A percentile compares a stretch with the other conserved stretches of the same genome.
Evolutionary conservation across 2,888 invertebrate genomes (phyloP).

Genomic region (Limnephilus marmoratus): DNA sequence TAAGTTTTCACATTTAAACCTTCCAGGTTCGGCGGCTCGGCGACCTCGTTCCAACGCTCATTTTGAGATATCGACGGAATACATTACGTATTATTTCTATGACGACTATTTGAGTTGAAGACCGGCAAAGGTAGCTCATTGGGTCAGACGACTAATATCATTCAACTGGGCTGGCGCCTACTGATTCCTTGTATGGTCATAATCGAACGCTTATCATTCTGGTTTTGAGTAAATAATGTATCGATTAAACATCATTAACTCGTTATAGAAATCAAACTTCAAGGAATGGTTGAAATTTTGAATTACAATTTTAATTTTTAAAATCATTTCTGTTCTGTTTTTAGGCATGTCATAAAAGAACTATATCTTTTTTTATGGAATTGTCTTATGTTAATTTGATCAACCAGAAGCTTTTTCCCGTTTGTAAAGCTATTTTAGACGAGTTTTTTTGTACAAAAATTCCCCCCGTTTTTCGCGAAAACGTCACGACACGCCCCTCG

Average conservation of each 20-base stretch:
- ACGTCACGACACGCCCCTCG: neutral
- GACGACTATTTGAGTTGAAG: neutral
- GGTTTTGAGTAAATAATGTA: neutral
- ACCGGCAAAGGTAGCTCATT: neutral
- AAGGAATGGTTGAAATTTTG: neutral
- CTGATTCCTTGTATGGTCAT: neutral
- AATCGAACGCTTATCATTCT: neutral
- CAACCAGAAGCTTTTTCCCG: no score
- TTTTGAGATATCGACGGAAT: slow-evolving; percentile 20
- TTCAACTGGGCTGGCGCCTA: slow-evolving; percentile 4
- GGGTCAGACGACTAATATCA: slow-evolving; percentile 24
- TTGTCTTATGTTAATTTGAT: no score
- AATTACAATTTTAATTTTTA: neutral
- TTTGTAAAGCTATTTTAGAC: no score
- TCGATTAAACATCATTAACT: neutral
- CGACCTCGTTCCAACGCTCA: slow-evolving; percentile 48
- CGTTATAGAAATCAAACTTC: neutral
- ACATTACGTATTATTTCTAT: neutral
- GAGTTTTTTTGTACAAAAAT: no score
- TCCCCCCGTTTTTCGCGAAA: no score
- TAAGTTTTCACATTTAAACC: neutral
- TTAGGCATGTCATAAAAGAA: no score
- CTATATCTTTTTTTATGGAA: no score
- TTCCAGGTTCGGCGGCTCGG: slow-evolving; percentile 42
- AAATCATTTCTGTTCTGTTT: neutral